Evolutionary conservation across 2,113 vertebrate genomes (phyloP), one percentile per base, ranked within the genome.

Genomic region (Eira barbara): DNA sequence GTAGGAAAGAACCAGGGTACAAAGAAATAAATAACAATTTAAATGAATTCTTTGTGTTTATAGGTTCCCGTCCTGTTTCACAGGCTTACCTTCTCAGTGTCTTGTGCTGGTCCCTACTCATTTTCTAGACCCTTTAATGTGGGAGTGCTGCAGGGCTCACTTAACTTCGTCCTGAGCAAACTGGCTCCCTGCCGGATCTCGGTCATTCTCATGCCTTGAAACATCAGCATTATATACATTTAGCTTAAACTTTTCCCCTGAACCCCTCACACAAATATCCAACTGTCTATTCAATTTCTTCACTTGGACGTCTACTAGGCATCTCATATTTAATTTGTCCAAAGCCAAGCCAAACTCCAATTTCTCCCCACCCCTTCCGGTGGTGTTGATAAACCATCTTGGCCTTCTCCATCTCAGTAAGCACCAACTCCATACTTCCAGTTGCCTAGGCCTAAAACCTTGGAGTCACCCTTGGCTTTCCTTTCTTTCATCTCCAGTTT

Each of bases 21-120:
- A 59, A 81, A 96, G 20, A 81, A 97, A 89, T 79, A 95, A 96
- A 85, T 47, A 88, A 34, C 4, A 45, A 61, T 36, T 29, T n/a
- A 89, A 57, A 81, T 57, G 31, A 39, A 39, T 89, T 82, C n/a
- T 85, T 94, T 93, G 39, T 67, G 83, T 42, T 63, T 91, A n/a
- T 36, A 61, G 63, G 45, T 27, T 82, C 49, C 85, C 45, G 34
- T 92, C 45, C 69, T 82, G 3, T 31, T 76, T 91, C 87, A 65
- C 1, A 78, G 13, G 17, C 29, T 0, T 6, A 49, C 14, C 36
- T 93, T 61, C 55, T 69, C 45, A 67, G 29, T 57, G n/a, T 91
- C 6, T 29, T 69, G 6, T 73, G 55, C 42, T 73, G 65, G 5
- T 79, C 17, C 12, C n/a, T 86, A 91, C 79, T 96, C 36, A 63